These are phyloP conservation scores for Aldrovandia affinis DNA, from an alignment of 2,797 vertebrate species.

Conservation along the genomic window DNA sequence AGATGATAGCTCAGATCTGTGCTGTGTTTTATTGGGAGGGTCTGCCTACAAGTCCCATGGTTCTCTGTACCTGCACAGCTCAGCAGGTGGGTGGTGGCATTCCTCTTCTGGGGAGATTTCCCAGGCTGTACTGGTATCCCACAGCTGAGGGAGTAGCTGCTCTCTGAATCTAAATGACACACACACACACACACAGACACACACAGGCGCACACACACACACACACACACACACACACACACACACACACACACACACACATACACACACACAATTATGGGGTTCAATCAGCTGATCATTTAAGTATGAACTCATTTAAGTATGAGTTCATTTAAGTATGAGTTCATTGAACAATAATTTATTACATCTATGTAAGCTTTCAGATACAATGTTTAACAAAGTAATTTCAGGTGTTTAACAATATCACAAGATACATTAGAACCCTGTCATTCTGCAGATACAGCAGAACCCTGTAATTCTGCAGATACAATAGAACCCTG, in stretches of 20 bases:
- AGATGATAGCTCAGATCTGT: background rate
- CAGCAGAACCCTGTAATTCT: too few species aligned
- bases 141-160: constrained; percentile 90
- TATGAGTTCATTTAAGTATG: too few species aligned
- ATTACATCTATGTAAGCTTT: too few species aligned
- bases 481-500: too few species aligned
- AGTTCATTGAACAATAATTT: too few species aligned
- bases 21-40: background rate
- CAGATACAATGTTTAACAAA: too few species aligned
- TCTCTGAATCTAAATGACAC: constrained; percentile 83
- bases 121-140: constrained; percentile 78
- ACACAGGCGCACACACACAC: constrained; percentile 40
- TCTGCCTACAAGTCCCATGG: constrained; percentile 28
- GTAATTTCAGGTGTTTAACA: too few species aligned
- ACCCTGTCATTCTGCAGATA: too few species aligned
- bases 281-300: too few species aligned
- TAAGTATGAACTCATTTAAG: too few species aligned
- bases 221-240: constrained; percentile 6
- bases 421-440: too few species aligned
- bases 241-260: constrained; percentile 20
- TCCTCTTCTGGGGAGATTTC: constrained; percentile 77
- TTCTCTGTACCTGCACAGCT: constrained; percentile 77
- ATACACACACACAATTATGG: too few species aligned
- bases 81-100: constrained; percentile 63
- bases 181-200: constrained; percentile 39